These are phyloP conservation scores for Sebastes alutus DNA, from an alignment of 2,797 vertebrate genomes.

Conservation along the genomic window DNA sequence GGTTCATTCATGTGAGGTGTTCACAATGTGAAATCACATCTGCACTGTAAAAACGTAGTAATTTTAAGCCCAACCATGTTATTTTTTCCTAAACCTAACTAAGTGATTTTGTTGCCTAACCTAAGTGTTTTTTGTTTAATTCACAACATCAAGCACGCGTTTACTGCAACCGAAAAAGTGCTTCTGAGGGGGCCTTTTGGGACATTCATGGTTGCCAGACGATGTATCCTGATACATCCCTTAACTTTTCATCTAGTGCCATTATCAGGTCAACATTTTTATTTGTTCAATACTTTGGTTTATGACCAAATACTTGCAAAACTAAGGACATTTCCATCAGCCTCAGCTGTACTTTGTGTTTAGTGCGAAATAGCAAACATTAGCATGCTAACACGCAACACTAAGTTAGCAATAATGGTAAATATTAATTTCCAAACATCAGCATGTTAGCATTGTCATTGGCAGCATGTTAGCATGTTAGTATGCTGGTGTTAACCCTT, in stretches of 20 bases:
- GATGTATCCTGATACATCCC: neutral
- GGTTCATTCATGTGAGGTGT: too few species aligned
- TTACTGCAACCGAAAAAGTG: too few species aligned
- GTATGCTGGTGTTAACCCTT: neutral
- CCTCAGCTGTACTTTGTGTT: neutral
- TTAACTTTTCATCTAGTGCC: neutral
- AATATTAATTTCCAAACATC: neutral
- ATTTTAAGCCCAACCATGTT: too few species aligned
- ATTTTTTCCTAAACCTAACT: too few species aligned
- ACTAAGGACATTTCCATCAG: neutral
- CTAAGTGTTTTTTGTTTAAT: too few species aligned
- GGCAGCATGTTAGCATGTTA: neutral
- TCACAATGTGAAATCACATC: too few species aligned
- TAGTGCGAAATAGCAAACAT: neutral
- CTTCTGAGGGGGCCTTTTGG: too few species aligned
- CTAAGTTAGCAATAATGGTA: neutral
- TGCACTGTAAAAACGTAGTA: too few species aligned
- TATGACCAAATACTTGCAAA: neutral
- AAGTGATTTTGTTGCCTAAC: too few species aligned
- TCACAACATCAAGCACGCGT: too few species aligned
- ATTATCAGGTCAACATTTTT: neutral
- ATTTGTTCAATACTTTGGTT: neutral
- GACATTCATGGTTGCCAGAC: neutral
- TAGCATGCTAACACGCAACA: neutral
- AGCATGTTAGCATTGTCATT: neutral